These are phyloP conservation scores for Stegodyphus dumicola DNA, from an alignment of 1,140 invertebrate species.

Conservation along the genomic window DNA sequence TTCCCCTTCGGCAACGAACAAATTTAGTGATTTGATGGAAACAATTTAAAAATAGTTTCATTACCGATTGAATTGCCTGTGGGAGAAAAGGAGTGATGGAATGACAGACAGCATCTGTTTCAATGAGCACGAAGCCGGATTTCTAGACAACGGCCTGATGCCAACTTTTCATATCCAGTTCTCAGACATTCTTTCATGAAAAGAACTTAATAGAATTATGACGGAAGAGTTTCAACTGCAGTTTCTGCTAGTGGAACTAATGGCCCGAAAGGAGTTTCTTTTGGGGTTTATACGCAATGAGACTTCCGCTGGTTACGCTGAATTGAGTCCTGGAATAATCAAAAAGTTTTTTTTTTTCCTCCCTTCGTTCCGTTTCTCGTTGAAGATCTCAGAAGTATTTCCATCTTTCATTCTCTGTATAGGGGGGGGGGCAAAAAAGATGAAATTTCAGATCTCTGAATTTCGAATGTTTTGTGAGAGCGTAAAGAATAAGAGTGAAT, in stretches of 20 bases:
- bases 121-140: too few species aligned
- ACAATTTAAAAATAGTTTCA: too few species aligned
- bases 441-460: too few species aligned
- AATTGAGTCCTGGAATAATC: conserved; percentile 27
- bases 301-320: conserved; percentile 20
- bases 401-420: too few species aligned
- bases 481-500: too few species aligned
- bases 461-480: too few species aligned
- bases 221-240: conserved; percentile 9
- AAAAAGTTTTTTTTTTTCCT: conserved; percentile 1
- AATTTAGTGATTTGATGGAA: too few species aligned
- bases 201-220: conserved; percentile 40
- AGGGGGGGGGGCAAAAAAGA: too few species aligned
- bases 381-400: neutral
- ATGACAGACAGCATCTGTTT: too few species aligned
- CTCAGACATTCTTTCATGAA: conserved; percentile 38
- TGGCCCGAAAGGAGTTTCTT: conserved; percentile 20
- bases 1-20: too few species aligned
- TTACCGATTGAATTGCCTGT: too few species aligned
- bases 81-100: too few species aligned
- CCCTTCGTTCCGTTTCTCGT: conserved; percentile 12
- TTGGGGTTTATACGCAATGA: neutral
- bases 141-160: neutral
- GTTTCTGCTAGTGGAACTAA: conserved; percentile 21
- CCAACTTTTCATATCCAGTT: conserved; percentile 23